Conservation (phyloP, 2,888 invertebrate species). For the Lamellibrachia satsuma region DNA sequence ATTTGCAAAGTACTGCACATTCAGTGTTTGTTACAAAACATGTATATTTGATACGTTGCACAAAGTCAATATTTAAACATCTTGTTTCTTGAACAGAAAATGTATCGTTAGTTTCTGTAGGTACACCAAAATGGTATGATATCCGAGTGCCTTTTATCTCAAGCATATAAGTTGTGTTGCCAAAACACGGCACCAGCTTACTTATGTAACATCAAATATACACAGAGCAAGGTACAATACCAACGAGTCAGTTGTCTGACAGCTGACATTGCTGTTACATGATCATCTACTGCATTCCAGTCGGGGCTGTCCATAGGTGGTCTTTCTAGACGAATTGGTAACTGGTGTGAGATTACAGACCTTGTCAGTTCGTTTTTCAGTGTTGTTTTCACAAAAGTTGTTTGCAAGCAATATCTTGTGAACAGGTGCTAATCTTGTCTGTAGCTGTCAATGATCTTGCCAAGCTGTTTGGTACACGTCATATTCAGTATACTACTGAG, state of each 20-base stretch:
- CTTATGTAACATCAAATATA: background rate
- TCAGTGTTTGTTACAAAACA: background rate
- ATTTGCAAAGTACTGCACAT: background rate
- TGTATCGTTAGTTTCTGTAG: background rate
- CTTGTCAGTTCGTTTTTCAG: background rate
- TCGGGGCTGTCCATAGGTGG: background rate
- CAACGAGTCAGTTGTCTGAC: background rate
- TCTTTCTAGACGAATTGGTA: background rate
- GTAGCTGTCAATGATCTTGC: conserved; percentile 12
- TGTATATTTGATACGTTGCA: background rate
- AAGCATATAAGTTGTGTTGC: background rate
- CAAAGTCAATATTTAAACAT: background rate
- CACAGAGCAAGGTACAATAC: background rate
- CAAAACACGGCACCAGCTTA: background rate
- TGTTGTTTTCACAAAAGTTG: background rate
- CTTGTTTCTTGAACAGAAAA: background rate
- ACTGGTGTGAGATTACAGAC: background rate
- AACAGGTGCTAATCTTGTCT: background rate
- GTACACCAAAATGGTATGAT: background rate
- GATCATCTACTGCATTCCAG: background rate
- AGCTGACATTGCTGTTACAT: background rate
- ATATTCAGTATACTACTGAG: background rate
- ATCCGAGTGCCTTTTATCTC: background rate
- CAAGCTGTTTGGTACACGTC: background rate
- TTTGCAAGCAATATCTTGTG: background rate